phyloP scores from a whole-genome alignment of 2,888 invertebrate genomes.

The Sylvicola fuscatus region DNA sequence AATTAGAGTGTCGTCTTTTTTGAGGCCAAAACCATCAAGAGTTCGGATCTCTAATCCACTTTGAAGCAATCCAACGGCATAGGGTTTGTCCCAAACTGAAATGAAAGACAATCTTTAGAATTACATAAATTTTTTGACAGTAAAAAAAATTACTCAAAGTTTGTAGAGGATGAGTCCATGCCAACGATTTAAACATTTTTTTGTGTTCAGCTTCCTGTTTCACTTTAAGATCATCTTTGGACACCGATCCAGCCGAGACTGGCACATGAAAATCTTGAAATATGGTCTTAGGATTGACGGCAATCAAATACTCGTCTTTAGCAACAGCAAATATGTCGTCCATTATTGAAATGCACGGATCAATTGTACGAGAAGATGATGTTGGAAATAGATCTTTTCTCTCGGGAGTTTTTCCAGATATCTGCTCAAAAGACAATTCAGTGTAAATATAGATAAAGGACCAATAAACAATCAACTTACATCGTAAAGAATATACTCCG shows the following conservation, averaged over 20 bases:
- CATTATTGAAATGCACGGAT: conserved; percentile 64
- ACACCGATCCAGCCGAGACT: conserved; percentile 22
- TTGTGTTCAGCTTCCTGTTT: conserved; percentile 2
- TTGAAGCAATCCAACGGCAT: conserved; percentile 63
- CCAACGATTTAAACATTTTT: conserved; percentile 9
- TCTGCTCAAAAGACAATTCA: conserved; percentile 9
- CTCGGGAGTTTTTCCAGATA: conserved; percentile 26
- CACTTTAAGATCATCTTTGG: not conserved
- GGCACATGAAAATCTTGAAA: conserved; percentile 38
- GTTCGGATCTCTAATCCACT: conserved; percentile 74
- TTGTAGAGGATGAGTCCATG: conserved; percentile 19
- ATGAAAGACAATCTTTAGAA: not conserved
- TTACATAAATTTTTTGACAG: not conserved
- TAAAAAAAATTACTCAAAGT: not conserved
- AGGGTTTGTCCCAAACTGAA: conserved; percentile 79
- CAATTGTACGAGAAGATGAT: conserved; percentile 53
- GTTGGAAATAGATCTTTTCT: conserved; percentile 71
- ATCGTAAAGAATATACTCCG: conserved; percentile 57
- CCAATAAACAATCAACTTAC: conserved; percentile 26
- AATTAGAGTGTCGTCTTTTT: conserved; percentile 31
- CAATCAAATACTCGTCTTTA: conserved; percentile 69
- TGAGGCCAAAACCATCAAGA: conserved; percentile 50
- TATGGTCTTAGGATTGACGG: conserved; percentile 57
- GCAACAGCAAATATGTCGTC: conserved; percentile 61
- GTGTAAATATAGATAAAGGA: not conserved